Evolutionary conservation across 1,140 invertebrate species (phyloP), one percentile per base, ranked within the genome.

Genomic region (Eupristina koningsbergeri): DNA sequence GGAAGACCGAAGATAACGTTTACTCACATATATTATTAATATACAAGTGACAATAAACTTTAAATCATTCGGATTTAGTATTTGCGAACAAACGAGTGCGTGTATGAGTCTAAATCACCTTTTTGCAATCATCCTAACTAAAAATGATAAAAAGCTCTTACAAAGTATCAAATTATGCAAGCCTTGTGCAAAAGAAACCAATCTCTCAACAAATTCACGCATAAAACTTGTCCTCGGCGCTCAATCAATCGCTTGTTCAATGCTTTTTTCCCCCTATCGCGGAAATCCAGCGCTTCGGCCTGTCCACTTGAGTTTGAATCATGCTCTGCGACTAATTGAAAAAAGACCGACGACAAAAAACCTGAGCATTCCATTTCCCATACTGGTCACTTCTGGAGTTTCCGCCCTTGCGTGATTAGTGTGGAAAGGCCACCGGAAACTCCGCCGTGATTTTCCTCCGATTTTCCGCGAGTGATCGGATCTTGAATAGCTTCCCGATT

Each of bases 401-500:
- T 80, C 41, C 73, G 71, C 53, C 58, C 71, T 82, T 64, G 71
- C 36, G 8, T 15, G 36, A 39, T 15, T 17, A 36, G 26, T 19
- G n/a, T n/a, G n/a, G 29, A 80, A 47, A 50, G 78, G 64, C 34
- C 80, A 41, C 34, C 78, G 78, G 78, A 80, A 81, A 50, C 34
- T 26, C 15, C 45, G 36, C 0, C 7, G 6, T 41, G 3, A 50
- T 73, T 81, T 73, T 41, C 61, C 50, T n/a, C n/a, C 5, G n/a
- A n/a, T 36, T 45, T 45, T 45, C 41, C 34, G 29, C 34, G 22
- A 71, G 50, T 22, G 67, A 69, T 15, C 73, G 80, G 84, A 85
- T 84, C 83, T 74, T 79, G 36, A 34, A 85, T 85, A 71, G 67
- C 71, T 88, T 86, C 85, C 85, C 75, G 86, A 76, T 86, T 47